These are phyloP conservation scores for Pseudomyrmex flavicornis DNA, from an alignment of 1,140 invertebrate species.

Conservation along the genomic window DNA sequence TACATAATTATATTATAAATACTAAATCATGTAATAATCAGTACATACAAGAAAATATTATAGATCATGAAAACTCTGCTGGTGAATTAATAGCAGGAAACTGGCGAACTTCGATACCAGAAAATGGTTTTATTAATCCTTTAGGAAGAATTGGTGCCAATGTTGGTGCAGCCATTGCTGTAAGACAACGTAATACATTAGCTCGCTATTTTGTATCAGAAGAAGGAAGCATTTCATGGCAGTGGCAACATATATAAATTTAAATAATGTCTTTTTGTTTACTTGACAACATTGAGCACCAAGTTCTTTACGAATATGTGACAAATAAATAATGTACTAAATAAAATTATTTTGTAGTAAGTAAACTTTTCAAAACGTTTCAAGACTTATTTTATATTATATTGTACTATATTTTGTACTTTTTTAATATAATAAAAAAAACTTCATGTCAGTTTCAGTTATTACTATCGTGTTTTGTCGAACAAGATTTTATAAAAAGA, in stretches of 20 bases:
- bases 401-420: no score
- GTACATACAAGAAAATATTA: neutral
- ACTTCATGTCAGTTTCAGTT: no score
- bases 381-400: no score
- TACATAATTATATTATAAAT: constrained; percentile 5
- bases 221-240: neutral
- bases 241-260: constrained; percentile 5
- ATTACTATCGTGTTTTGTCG: no score
- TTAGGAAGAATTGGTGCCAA: constrained; percentile 14
- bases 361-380: no score
- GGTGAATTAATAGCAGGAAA: neutral
- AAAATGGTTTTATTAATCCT: neutral
- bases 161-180: neutral
- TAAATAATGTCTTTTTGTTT: no score
- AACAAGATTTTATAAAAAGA: no score
- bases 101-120: neutral
- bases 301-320: no score
- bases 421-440: no score
- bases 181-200: constrained; percentile 1
- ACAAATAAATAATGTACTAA: no score
- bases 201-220: constrained; percentile 8
- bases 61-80: neutral
- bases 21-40: neutral
- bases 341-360: no score
- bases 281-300: no score